A percentile compares a stretch with the other conserved stretches of the same genome.
Conservation (phyloP, 2,888 invertebrate genomes). For the Neria commutata region DNA sequence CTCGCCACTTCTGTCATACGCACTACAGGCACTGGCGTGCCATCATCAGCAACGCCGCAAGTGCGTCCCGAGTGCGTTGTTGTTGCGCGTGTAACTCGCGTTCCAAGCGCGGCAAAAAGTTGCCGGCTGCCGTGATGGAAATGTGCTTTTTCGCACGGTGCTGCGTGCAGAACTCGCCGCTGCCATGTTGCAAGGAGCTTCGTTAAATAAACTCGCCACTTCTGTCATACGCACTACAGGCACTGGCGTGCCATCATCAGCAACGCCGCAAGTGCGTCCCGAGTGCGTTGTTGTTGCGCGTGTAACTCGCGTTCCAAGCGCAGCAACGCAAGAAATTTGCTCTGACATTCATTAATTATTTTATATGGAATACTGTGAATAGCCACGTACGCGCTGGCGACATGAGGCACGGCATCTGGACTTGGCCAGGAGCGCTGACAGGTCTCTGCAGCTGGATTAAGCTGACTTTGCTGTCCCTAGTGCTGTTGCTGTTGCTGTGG, state of each 20-base stretch:
- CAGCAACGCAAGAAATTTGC: constrained; percentile 48
- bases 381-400: constrained; percentile 58
- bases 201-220: background rate
- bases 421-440: too few relatives aligned
- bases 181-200: background rate
- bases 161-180: background rate
- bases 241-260: background rate
- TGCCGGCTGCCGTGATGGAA: background rate
- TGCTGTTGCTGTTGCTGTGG: background rate
- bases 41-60: constrained; percentile 17
- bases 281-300: constrained; percentile 31
- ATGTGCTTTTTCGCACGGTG: constrained; percentile 2
- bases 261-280: constrained; percentile 27
- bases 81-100: background rate
- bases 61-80: constrained; percentile 29
- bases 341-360: constrained; percentile 61
- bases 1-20: background rate
- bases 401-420: constrained; percentile 43
- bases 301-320: constrained; percentile 38
- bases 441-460: too few relatives aligned
- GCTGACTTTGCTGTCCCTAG: constrained; percentile 10
- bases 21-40: background rate
- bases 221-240: background rate
- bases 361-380: constrained; percentile 58
- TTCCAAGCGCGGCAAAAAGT: background rate